Base-by-base conservation (phyloP, 2,113 vertebrate species). In the Crocuta crocuta region DNA sequence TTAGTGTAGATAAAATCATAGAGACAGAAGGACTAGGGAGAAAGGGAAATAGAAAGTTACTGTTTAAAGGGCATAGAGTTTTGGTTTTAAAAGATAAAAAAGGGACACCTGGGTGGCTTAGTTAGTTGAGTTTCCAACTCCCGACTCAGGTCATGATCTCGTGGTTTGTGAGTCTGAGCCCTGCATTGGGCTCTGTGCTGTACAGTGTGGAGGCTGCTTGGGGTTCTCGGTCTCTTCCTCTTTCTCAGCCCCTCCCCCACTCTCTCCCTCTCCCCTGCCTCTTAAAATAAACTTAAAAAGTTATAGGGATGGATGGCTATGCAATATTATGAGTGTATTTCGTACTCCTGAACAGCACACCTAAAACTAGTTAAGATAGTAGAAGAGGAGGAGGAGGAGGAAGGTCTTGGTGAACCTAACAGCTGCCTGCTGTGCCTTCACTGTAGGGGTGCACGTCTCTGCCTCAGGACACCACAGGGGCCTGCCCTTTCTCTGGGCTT, bases 401-500 rank as follows among this genome's bases (percentile, higher is more conserved):
- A 39, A 10, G 21, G n/a, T n/a, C 26, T 87, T 7, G 19, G 21
- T 17, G 33, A 23, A 6, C 84, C 45, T 10, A 33, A 70, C n/a
- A 17, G 10, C 45, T 68, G 16, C 12, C 26, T 5, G 26, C 15
- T 63, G 58, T 17, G 35, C 26, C 23, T 61, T 68, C 43, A 9
- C 1, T 5, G 1, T 4, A 15, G 5, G 26, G 5, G 13, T 3
- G 8, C 7, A 26, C 7, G 21, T 8, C n/a, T 53, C 48, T 11
- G 66, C 12, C n/a, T 31, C 39, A 39, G 33, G 58, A 45, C 15
- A 28, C 16, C 39, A 21, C 21, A 12, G 35, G 45, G 26, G 9
- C 33, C 61, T n/a, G 63, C 7, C 28, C 35, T 55, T 88, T 58
- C 50, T 3, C n/a, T 55, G 50, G 15, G 16, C 50, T 58, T 16